Base-by-base conservation (phyloP, 1,140 invertebrate species). In the Hydropsyche tenuis region DNA sequence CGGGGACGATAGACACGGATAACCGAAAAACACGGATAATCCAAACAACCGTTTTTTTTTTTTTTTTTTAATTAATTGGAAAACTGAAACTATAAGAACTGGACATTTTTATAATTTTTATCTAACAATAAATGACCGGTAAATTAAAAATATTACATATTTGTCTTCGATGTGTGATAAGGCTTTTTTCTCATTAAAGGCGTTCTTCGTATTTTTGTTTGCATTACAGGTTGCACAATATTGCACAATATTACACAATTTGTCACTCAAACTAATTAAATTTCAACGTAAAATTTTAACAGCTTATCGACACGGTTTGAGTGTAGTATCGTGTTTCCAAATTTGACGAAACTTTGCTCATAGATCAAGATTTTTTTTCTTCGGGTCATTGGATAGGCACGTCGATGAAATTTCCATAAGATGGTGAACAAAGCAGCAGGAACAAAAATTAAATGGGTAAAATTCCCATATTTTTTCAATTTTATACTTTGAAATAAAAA, bases 361-460 rank as follows among this genome's bases (percentile, higher is more conserved):
- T 25, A 66, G 51, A 27, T 77, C 76, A 16, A 66, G 73, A 45
- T 75, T 75, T 56, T 77, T n/a, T 65, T 12, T 73, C 76, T 11
- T 70, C 66, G 14, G 70, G 73, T 20, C 76, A 77, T 11, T 75
- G 16, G 7, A 68, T 48, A 2, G 76, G 76, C 6, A 16, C 71
- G 12, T 73, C 71, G 37, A 77, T 77, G 12, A 77, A 20, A 16
- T 48, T 48, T 9, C 30, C 30, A 9, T 4, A n/a, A n/a, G n/a
- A 37, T 37, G 30, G 3, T 37, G 30, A 9, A 37, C 30, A 37
- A 37, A 37, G 3, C 9, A 37, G 3, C n/a, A 4, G 30, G 9
- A 3, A 37, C 30, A 9, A 37, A 37, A 37, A 37, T 37, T 37
- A 37, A 4, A 4, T n/a, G n/a, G n/a, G n/a, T n/a, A n/a, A n/a